Percentiles rank a stretch among this genome's conserved stretches.
These are phyloP conservation scores for Acridotheres tristis DNA, from an alignment of 2,797 vertebrate species.

Conservation along the genomic window DNA sequence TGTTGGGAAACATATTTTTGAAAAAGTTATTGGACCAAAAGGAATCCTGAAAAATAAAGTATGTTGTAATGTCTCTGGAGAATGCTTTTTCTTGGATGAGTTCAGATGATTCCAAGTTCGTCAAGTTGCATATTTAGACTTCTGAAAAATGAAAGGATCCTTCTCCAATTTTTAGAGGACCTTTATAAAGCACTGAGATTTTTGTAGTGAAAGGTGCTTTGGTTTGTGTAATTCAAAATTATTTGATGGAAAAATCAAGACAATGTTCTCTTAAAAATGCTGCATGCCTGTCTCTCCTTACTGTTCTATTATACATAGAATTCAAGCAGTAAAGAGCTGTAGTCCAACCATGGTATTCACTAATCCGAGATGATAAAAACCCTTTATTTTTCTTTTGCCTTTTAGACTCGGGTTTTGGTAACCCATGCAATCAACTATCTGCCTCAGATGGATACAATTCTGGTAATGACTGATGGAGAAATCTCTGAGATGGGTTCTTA, in stretches of 20 bases:
- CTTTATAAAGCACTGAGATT: background rate
- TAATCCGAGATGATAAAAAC: background rate
- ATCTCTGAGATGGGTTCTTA: conserved; percentile 94
- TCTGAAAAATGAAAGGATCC: background rate
- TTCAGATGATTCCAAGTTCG: background rate
- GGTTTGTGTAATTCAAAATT: background rate
- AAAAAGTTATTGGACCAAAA: conserved; percentile 90
- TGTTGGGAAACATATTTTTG: conserved; percentile 95
- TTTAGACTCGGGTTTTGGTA: conserved; percentile 87
- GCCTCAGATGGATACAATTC: conserved; percentile 86
- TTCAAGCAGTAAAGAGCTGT: background rate
- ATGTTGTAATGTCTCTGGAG: conserved; percentile 1
- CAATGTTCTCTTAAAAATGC: background rate
- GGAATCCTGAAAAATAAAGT: conserved; percentile 91
- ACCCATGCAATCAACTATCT: conserved; percentile 91
- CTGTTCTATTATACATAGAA: background rate
- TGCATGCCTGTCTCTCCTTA: background rate
- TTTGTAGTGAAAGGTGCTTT: background rate
- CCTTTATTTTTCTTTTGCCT: background rate
- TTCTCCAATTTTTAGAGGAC: background rate
- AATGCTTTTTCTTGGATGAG: background rate
- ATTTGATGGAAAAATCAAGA: background rate
- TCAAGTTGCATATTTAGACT: background rate
- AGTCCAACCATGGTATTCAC: background rate
- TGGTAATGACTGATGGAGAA: conserved; percentile 91